Percentiles rank a stretch among this genome's conserved stretches.
These are phyloP conservation scores for Ypsolopha scabrella DNA, from an alignment of 2,888 invertebrate genomes.

Conservation along the genomic window DNA sequence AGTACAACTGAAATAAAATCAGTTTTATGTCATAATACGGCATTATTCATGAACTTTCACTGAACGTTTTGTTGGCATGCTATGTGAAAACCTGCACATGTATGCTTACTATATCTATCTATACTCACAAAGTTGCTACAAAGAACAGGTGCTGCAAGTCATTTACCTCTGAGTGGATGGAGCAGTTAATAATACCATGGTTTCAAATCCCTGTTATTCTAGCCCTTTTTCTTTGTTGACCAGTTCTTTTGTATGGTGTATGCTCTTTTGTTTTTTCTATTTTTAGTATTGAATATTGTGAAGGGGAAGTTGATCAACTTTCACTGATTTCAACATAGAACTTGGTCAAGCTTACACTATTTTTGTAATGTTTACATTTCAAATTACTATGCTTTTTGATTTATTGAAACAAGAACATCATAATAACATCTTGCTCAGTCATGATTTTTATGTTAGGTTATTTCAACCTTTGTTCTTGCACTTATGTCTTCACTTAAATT, in stretches of 20 bases:
- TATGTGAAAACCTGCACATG: not conserved
- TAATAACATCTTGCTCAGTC: too few species aligned
- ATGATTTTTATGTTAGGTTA: too few species aligned
- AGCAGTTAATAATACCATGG: conserved; percentile 42
- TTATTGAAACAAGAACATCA: too few species aligned
- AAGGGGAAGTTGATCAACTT: conserved; percentile 52
- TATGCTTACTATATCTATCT: not conserved
- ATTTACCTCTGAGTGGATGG: conserved; percentile 59
- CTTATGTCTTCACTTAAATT: too few species aligned
- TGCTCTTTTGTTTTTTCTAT: conserved; percentile 9
- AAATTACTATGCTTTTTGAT: too few species aligned
- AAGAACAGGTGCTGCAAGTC: conserved; percentile 65
- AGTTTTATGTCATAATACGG: conserved; percentile 27
- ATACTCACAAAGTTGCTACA: conserved; percentile 20
- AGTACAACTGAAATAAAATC: conserved; percentile 11
- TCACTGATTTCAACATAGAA: conserved; percentile 27
- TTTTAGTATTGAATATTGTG: conserved; percentile 23
- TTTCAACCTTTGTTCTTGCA: too few species aligned
- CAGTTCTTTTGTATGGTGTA: conserved; percentile 13
- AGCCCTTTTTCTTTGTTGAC: conserved; percentile 32
- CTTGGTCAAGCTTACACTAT: too few species aligned
- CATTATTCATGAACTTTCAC: conserved; percentile 10
- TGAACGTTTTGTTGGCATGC: conserved; percentile 20
- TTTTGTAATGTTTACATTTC: too few species aligned
- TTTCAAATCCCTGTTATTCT: conserved; percentile 35